Base-by-base conservation (phyloP, 2,797 vertebrate species). In the Semotilus atromaculatus region DNA sequence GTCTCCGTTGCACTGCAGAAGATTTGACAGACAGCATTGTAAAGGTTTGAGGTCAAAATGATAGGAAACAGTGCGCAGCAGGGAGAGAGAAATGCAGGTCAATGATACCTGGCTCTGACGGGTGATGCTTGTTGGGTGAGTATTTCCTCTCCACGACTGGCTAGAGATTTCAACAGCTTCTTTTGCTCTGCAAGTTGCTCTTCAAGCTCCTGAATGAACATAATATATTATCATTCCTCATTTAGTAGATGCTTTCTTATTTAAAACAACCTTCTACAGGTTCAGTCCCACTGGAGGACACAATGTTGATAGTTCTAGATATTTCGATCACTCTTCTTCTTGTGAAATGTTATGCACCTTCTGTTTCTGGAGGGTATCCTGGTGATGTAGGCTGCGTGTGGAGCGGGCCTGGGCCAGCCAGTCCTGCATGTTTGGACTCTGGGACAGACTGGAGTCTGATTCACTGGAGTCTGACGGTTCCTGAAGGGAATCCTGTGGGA, bases 351-450 rank as follows among this genome's bases (percentile, higher is more conserved):
- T 23, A 66, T 7, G 13, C 88, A 98, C 98, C 91, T 96, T 97
- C 89, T 99, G 97, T 70, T 95, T 95, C 86, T 97, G 96, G 67
- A 97, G 92, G 78, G 96, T 97, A 92, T 94, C 95, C 62, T 98
- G 97, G 26, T 97, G 96, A 83, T 98, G 97, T 78, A 97, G 96
- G 4, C 95, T 96, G 51, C 97, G 94, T 2, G 96, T 94, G 45
- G 94, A 95, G 31, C 96, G 96, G 38, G 97, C 97, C 89, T 98
- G 97, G 4, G 94, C 96, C 88, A 99, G 92, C 98, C 98, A 99
- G 78, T 99, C 98, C 91, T 98, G 98, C 72, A 98, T 94, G 48
- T 95, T 97, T 1, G 97, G 97, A 93, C 97, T 97, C 90, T 97
- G 97, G 19, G 96, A 95, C 53, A 96, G 93, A 64, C 93, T 86